Base-by-base conservation (phyloP, 2,797 vertebrate genomes). In the Epinephelus awoara region DNA sequence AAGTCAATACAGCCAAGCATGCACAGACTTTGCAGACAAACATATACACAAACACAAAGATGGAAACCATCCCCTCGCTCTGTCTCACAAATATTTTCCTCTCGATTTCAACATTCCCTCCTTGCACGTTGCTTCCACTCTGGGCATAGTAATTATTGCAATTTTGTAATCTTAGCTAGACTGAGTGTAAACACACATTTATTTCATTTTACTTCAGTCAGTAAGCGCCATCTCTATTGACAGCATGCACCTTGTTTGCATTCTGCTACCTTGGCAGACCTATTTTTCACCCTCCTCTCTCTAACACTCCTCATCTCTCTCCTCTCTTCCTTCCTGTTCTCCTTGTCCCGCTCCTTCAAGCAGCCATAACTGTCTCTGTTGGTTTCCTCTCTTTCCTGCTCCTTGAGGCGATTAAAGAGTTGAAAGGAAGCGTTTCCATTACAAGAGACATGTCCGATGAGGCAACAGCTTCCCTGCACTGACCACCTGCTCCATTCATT, bases 341-440 rank as follows among this genome's bases (percentile, higher is more conserved):
- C 83, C 88, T 85, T 83, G 82, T 89, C 90, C 84, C 70, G 4
- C 89, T 90, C 72, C 82, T 85, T 57, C 67, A 75, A 90, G 93
- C 89, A 91, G 91, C 93, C 92, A 93, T 93, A 86, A 90, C 89
- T 77, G 82, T 85, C 72, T 66, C 64, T 27, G 59, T 80, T 6
- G 19, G 34, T 70, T 80, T 65, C 65, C 66, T 82, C 71, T 70
- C 18, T 1, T 66, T 79, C 58, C 34, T 50, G 63, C 44, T 80
- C 77, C 75, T 79, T 64, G 51, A 78, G 55, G 77, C 70, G 47
- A 82, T 67, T 68, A 59, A 84, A 79, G 46, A 74, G 27, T 57
- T 54, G 23, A 69, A 62, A 59, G 56, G 61, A 74, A 86, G 79
- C 2, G 7, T 67, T 88, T 81, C 63, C 29, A 62, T 86, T 88